Conservation (phyloP, 92 coral and sea anemone species). For the Zoanthus gigantus region DNA sequence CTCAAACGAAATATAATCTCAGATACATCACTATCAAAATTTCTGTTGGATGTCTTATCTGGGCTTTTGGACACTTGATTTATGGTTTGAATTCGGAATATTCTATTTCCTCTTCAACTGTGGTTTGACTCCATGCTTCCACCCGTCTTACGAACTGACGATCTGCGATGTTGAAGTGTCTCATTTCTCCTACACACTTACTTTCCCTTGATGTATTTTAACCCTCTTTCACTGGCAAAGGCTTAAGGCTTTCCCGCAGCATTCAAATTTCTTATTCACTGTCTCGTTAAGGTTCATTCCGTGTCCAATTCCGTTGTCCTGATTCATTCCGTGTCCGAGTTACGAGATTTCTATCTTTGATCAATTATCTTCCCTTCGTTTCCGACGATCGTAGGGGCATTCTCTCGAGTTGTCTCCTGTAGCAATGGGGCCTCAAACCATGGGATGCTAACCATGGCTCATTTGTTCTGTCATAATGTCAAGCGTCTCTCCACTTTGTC, state of each 20-base stretch:
- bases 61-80: not conserved
- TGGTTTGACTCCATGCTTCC: not conserved
- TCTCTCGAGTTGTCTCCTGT: not conserved
- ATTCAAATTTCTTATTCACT: not conserved
- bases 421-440: not conserved
- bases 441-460: not conserved
- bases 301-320: not conserved
- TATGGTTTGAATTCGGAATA: too few species aligned
- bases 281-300: not conserved
- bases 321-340: not conserved
- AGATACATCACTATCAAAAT: too few species aligned
- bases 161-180: not conserved
- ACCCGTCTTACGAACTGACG: not conserved
- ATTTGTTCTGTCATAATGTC: not conserved
- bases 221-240: not conserved
- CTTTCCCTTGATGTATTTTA: not conserved
- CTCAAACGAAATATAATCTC: too few species aligned
- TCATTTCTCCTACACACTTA: not conserved
- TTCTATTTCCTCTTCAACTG: not conserved
- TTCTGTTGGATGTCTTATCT: too few species aligned
- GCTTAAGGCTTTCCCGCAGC: not conserved
- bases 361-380: not conserved
- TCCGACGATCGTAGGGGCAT: conserved; percentile 10
- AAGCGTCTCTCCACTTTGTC: too few species aligned
- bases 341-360: not conserved